Conservation (phyloP, 2,888 invertebrate species). For the Euplagia quadripunctaria region DNA sequence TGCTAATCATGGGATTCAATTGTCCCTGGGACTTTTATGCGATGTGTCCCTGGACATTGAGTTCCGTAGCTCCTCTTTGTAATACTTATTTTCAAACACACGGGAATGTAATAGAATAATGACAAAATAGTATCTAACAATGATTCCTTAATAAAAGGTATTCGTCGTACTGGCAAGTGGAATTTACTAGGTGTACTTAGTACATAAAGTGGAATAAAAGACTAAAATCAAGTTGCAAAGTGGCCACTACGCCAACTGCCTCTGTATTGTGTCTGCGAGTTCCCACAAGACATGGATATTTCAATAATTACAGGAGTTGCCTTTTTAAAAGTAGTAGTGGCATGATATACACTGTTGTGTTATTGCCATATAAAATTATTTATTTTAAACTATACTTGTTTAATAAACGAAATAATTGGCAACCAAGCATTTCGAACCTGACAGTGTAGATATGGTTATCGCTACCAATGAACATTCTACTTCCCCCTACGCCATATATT, state of each 20-base stretch:
- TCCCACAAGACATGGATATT: not conserved
- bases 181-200: not conserved
- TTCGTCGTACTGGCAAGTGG: not conserved
- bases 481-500: too few relatives aligned
- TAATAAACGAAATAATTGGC: not conserved
- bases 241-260: not conserved
- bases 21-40: conserved; percentile 8
- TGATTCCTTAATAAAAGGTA: not conserved
- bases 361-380: not conserved
- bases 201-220: not conserved
- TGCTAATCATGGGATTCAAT: conserved; percentile 25
- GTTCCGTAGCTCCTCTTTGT: not conserved
- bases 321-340: not conserved
- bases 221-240: not conserved
- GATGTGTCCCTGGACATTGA: not conserved
- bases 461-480: too few relatives aligned
- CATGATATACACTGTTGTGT: not conserved
- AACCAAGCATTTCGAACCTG: not conserved
- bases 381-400: not conserved
- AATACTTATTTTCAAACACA: not conserved
- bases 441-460: too few relatives aligned
- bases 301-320: not conserved
- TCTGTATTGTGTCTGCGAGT: not conserved
- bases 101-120: not conserved
- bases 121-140: not conserved